phyloP scores from a whole-genome alignment of 2,797 vertebrate species.

The Thaleichthys pacificus region DNA sequence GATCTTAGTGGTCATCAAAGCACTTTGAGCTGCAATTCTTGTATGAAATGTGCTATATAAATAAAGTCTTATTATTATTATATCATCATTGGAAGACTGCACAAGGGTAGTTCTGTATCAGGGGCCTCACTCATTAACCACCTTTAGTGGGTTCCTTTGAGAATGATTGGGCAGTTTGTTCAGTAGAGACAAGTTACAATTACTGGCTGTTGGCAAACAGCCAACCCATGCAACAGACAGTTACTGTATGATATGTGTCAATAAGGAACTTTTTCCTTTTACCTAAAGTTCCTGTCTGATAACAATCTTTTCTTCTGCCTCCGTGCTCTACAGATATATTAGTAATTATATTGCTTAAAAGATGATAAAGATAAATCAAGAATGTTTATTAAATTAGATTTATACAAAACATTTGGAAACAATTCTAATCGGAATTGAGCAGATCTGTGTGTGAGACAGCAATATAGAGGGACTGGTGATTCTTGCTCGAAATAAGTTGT shows the following conservation, averaged over 20 bases:
- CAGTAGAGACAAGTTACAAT: not conserved
- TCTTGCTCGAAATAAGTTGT: conserved; percentile 12
- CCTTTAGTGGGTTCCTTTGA: not conserved
- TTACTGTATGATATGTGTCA: conserved; percentile 3
- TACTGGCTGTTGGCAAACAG: no score
- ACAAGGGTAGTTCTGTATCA: not conserved
- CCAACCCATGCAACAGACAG: not conserved
- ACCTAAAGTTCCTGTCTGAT: not conserved
- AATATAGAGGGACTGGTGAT: conserved; percentile 33
- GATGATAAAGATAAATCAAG: no score
- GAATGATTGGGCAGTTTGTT: not conserved
- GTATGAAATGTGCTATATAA: no score
- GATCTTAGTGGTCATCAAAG: not conserved
- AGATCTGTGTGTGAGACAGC: conserved; percentile 5
- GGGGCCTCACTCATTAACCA: not conserved
- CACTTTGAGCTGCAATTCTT: no score
- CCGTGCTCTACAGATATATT: no score
- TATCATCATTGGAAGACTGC: not conserved
- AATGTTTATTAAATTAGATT: no score
- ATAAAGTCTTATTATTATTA: no score
- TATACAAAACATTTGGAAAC: no score
- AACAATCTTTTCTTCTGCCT: not conserved
- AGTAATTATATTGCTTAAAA: not conserved
- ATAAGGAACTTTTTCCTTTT: not conserved
- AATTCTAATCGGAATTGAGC: not conserved